phyloP scores from a whole-genome alignment of 2,797 vertebrate genomes.

The Manis javanica region DNA sequence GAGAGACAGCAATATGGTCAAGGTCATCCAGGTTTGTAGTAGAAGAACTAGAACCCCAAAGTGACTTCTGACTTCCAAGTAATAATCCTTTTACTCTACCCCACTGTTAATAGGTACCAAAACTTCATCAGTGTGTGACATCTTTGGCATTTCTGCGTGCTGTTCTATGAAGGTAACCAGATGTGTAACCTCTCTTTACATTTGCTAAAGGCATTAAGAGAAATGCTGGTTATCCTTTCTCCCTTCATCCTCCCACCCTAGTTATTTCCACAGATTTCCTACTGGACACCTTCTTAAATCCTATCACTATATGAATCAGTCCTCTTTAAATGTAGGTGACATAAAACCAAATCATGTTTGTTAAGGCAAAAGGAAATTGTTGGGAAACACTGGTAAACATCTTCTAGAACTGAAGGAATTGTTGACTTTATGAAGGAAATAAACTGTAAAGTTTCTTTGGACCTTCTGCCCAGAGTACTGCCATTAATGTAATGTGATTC shows the following conservation, averaged over 20 bases:
- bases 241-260: not conserved
- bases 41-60: not conserved
- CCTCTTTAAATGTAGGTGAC: not conserved
- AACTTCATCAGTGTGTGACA: not conserved
- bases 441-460: not conserved
- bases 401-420: not conserved
- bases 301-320: not conserved
- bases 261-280: slow-evolving; percentile 34
- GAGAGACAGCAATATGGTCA: not conserved
- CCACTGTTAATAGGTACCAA: not conserved
- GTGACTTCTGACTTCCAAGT: not conserved
- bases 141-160: not conserved
- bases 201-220: not conserved
- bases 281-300: not conserved
- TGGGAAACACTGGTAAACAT: not conserved
- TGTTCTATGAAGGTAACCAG: not conserved
- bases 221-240: not conserved
- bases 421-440: not conserved
- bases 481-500: not conserved
- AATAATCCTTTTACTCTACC: not conserved
- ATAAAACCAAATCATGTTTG: not conserved
- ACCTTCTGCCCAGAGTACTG: not conserved
- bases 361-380: not conserved
- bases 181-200: not conserved
- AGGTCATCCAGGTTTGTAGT: not conserved